phyloP scores from a whole-genome alignment of 2,888 invertebrate species.

The Microctonus hyperodae region DNA sequence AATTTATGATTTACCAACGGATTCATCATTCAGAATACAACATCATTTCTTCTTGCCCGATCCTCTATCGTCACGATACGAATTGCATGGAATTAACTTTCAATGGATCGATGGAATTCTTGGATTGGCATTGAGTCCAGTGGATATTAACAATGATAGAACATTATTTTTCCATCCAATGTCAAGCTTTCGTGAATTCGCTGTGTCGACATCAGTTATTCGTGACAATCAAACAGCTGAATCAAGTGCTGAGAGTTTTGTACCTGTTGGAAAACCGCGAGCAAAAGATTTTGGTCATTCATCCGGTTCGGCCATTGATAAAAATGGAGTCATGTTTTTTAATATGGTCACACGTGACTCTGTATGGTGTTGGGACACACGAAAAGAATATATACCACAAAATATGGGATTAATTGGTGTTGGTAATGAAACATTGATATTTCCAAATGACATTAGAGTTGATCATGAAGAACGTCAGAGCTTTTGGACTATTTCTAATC shows the following conservation, averaged over 20 bases:
- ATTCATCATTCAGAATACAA: constrained; percentile 72
- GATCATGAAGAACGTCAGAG: constrained; percentile 74
- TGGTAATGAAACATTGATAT: constrained; percentile 72
- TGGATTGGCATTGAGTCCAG: constrained; percentile 74
- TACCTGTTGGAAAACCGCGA: constrained; percentile 57
- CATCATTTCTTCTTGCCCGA: constrained; percentile 77
- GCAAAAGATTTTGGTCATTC: constrained; percentile 70
- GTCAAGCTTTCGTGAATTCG: constrained; percentile 82
- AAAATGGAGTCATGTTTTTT: constrained; percentile 77
- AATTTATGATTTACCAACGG: constrained; percentile 70
- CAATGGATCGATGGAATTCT: constrained; percentile 86
- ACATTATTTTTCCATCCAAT: constrained; percentile 81
- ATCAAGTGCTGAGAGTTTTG: constrained; percentile 52
- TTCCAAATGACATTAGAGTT: constrained; percentile 83
- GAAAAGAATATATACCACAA: constrained; percentile 71
- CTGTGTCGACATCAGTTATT: constrained; percentile 73
- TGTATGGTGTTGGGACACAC: constrained; percentile 82
- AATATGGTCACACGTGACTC: constrained; percentile 80
- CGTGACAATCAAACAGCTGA: constrained; percentile 66
- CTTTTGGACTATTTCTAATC: constrained; percentile 81
- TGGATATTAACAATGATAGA: constrained; percentile 66
- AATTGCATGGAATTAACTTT: constrained; percentile 77
- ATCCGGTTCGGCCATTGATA: constrained; percentile 77
- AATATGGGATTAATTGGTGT: constrained; percentile 72
- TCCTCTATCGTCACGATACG: constrained; percentile 74